Evolutionary conservation across 2,797 vertebrate species (phyloP).

Genomic region (Fistularia commersonii): DNA sequence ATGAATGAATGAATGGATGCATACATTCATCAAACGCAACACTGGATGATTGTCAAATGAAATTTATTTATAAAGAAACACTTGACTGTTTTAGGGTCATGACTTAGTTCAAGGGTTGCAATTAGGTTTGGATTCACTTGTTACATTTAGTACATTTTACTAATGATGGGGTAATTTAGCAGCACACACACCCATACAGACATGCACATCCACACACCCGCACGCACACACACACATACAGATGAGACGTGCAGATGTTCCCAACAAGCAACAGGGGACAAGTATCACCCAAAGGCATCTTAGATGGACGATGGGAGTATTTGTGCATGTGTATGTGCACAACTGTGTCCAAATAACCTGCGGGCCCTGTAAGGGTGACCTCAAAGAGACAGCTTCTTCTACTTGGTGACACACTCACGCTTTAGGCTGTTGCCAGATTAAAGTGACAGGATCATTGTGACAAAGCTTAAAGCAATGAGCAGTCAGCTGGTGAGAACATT

Average conservation of each 20-base stretch:
- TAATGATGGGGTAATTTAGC: too few relatives aligned
- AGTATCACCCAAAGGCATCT: slow-evolving; percentile 19
- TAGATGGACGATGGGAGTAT: slow-evolving; percentile 17
- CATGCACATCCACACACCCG: too few relatives aligned
- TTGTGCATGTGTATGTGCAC: neutral
- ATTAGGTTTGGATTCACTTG: too few relatives aligned
- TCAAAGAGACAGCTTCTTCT: slow-evolving; percentile 20
- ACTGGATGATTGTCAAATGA: too few relatives aligned
- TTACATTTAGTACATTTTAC: too few relatives aligned
- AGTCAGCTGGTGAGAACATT: neutral
- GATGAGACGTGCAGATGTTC: neutral
- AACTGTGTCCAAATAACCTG: slow-evolving; percentile 5
- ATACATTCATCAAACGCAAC: too few relatives aligned
- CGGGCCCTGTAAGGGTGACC: slow-evolving; percentile 36
- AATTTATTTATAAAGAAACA: too few relatives aligned
- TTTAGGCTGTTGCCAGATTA: slow-evolving; percentile 6
- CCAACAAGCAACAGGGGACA: slow-evolving; percentile 11
- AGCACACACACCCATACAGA: too few relatives aligned
- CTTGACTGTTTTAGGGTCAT: too few relatives aligned
- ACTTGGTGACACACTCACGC: slow-evolving; percentile 14
- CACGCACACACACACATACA: too few relatives aligned
- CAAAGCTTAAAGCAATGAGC: slow-evolving; percentile 2
- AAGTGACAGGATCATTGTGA: slow-evolving; percentile 14
- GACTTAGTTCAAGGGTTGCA: too few relatives aligned
- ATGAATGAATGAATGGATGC: too few relatives aligned